Conservation (phyloP, 2,888 invertebrate species). For the Punctoribates punctum region DNA sequence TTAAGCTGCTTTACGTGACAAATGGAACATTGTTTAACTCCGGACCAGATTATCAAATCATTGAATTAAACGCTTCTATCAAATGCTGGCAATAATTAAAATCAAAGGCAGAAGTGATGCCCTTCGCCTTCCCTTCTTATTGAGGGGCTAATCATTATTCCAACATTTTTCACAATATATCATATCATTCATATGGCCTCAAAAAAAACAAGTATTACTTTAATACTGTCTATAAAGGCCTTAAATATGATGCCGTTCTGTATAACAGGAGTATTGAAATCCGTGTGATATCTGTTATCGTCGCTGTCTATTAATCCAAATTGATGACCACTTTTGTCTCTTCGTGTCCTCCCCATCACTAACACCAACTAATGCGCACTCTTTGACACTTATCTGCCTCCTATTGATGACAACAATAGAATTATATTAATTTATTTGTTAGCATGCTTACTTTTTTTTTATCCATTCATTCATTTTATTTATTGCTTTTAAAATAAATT, state of each 20-base stretch:
- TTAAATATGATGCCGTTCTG: background rate
- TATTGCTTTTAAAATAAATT: no score
- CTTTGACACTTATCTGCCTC: slow-evolving; percentile 6
- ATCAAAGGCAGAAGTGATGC: background rate
- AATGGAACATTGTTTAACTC: slow-evolving; percentile 19
- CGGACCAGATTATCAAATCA: slow-evolving; percentile 12
- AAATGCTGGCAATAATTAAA: background rate
- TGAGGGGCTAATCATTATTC: background rate
- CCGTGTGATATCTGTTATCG: background rate
- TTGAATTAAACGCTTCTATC: background rate
- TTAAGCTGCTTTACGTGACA: slow-evolving; percentile 30
- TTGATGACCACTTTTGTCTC: slow-evolving; percentile 32
- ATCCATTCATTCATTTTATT: background rate
- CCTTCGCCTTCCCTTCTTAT: background rate
- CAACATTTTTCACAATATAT: background rate
- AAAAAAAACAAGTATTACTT: background rate
- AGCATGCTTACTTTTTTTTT: no score
- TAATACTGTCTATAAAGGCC: background rate
- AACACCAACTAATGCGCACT: no score
- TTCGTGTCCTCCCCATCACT: background rate
- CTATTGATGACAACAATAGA: background rate
- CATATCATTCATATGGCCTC: slow-evolving; percentile 4
- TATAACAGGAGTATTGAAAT: background rate
- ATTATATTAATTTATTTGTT: background rate
- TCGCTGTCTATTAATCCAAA: slow-evolving; percentile 16